Evolutionary conservation across 2,888 invertebrate species (phyloP).

Genomic region (Oligia fasciuncula): DNA sequence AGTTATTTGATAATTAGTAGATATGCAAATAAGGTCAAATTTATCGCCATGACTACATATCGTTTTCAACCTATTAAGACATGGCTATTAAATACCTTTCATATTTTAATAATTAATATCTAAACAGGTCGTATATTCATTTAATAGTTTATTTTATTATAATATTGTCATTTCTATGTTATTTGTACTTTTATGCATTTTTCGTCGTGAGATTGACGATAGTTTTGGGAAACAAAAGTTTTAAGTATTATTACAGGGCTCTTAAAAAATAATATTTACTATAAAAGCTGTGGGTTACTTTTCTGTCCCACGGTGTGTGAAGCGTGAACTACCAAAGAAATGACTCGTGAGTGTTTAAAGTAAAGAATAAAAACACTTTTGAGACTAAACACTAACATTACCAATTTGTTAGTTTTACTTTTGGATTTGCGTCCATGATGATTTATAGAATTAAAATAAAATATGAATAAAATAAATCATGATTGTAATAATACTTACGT

Average conservation of each 20-base stretch:
- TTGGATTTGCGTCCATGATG: neutral
- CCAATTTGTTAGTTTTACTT: neutral
- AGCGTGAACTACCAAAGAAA: neutral
- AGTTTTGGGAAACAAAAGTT: conserved; percentile 18
- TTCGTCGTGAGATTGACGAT: conserved; percentile 11
- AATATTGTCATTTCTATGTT: conserved; percentile 37
- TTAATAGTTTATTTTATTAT: conserved; percentile 26
- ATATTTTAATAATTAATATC: conserved; percentile 19
- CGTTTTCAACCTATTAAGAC: neutral
- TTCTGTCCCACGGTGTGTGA: conserved; percentile 13
- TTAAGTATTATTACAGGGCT: conserved; percentile 11
- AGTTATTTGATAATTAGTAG: too few species aligned
- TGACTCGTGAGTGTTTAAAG: neutral
- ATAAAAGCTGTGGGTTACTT: neutral
- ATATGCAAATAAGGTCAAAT: too few species aligned
- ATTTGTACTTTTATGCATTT: conserved; percentile 30
- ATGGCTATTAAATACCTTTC: conserved; percentile 26
- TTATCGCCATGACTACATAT: neutral
- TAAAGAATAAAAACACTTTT: neutral
- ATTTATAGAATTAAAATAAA: neutral
- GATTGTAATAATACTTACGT: neutral
- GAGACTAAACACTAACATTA: neutral
- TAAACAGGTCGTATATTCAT: conserved; percentile 6
- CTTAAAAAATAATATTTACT: conserved; percentile 12
- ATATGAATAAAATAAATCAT: neutral